Evolutionary conservation across 2,888 invertebrate species (phyloP), one percentile per base, ranked within the genome.

Genomic region (Xestia rhomboidea): DNA sequence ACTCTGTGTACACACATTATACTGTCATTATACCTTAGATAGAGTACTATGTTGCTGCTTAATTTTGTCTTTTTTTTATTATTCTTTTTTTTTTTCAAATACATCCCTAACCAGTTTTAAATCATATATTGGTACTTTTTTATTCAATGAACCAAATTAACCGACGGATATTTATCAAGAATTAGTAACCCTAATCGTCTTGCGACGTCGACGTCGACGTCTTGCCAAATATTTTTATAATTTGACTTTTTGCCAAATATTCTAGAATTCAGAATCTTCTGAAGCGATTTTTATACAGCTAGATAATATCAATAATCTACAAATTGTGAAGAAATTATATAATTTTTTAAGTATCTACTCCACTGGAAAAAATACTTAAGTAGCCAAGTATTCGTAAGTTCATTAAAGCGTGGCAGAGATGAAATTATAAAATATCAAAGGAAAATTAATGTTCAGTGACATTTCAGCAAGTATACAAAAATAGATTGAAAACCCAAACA

Each of bases 391-490:
- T 24, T 68, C 7, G 30, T n/a, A 30, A 60, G n/a, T 34, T 51
- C 34, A 51, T 34, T 62, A 75, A 18, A 46, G 8, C 21, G 15
- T 7, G n/a, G n/a, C 2, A 41, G 46, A 27, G 18, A 49, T 57
- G 30, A 63, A 71, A 46, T 27, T 1, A 51, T 44, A 10, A 24
- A 49, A 77, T 57, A 77, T 51, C 34, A 44, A 77, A 66, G 34
- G 27, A 18, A 68, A 68, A 77, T 49, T 15, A 51, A 41, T 60
- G 21, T 27, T 57, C n/a, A 66, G 24, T 7, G 49, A 60, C 7
- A 75, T 49, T 75, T 60, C n/a, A 60, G 21, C 30, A 15, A 60
- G 15, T 30, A 30, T 21, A 66, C n/a, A 38, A 74, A 70, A n/a
- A 24, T 15, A 0, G 1, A 34, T 57, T 18, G 57, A 34, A 27